Evolutionary conservation across 2,888 invertebrate genomes (phyloP).

Genomic region (Acronicta aceris): DNA sequence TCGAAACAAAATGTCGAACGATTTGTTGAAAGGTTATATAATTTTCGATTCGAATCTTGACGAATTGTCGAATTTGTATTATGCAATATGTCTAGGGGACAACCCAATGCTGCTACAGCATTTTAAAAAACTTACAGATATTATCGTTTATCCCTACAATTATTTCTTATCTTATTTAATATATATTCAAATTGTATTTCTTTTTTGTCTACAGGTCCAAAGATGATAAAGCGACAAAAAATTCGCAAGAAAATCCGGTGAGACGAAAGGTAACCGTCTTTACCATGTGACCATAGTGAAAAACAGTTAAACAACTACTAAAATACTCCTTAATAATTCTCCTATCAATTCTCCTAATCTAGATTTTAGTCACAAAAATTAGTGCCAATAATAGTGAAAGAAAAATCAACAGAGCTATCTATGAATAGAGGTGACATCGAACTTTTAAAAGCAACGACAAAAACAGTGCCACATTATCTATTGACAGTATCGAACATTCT

Average conservation of each 20-base stretch:
- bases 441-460: constrained; percentile 68
- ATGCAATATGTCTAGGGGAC: too few species aligned
- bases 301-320: constrained; percentile 60
- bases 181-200: neutral
- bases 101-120: too few species aligned
- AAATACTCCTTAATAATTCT: constrained; percentile 73
- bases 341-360: constrained; percentile 57
- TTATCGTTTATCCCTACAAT: too few species aligned
- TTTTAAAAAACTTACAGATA: too few species aligned
- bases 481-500: constrained; percentile 25
- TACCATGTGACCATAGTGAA: constrained; percentile 72
- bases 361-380: constrained; percentile 59
- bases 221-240: constrained; percentile 78
- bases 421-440: constrained; percentile 61
- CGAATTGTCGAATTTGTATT: too few species aligned
- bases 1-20: too few species aligned
- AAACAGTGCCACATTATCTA: constrained; percentile 60
- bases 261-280: constrained; percentile 47
- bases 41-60: too few species aligned
- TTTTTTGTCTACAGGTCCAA: constrained; percentile 72
- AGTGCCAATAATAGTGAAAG: constrained; percentile 73
- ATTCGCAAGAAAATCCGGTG: constrained; percentile 78
- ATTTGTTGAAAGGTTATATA: too few species aligned
- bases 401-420: constrained; percentile 53
- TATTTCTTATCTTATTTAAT: too few species aligned